A percentile compares a stretch with the other conserved stretches of the same genome.
phyloP scores from a whole-genome alignment of 2,797 vertebrate species.

The Xyrichtys novacula region DNA sequence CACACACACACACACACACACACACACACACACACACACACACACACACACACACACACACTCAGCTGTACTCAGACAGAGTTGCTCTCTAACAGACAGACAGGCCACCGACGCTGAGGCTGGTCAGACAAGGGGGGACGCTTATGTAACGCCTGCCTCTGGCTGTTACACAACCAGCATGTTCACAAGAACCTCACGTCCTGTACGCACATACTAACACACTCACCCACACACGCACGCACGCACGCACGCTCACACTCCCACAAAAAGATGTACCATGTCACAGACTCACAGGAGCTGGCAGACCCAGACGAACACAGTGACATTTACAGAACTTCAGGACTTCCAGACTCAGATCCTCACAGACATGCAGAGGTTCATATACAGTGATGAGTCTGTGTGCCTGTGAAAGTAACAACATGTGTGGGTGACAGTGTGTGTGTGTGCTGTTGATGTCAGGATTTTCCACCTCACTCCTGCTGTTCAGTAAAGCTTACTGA shows the following conservation, averaged over 20 bases:
- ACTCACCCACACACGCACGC: conserved; percentile 2
- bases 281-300: conserved; percentile 12
- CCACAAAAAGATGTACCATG: background rate
- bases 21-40: conserved; percentile 16
- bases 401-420: background rate
- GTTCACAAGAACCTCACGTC: conserved; percentile 67
- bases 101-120: conserved; percentile 56
- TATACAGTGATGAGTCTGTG: background rate
- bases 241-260: background rate
- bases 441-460: background rate
- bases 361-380: background rate
- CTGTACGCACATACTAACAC: conserved; percentile 7
- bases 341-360: conserved; percentile 11
- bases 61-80: conserved; percentile 27
- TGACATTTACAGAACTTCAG: conserved; percentile 19
- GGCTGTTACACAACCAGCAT: conserved; percentile 78
- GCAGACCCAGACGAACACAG: conserved; percentile 1
- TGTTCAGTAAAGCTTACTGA: conserved; percentile 9
- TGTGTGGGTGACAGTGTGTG: background rate
- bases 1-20: conserved; percentile 11
- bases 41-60: conserved; percentile 11
- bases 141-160: conserved; percentile 76
- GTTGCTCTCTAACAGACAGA: conserved; percentile 51
- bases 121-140: conserved; percentile 56
- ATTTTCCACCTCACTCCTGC: conserved; percentile 12